Evolutionary conservation across 2,888 invertebrate species (phyloP), one percentile per base, ranked within the genome.

Genomic region (Thyatira batis): DNA sequence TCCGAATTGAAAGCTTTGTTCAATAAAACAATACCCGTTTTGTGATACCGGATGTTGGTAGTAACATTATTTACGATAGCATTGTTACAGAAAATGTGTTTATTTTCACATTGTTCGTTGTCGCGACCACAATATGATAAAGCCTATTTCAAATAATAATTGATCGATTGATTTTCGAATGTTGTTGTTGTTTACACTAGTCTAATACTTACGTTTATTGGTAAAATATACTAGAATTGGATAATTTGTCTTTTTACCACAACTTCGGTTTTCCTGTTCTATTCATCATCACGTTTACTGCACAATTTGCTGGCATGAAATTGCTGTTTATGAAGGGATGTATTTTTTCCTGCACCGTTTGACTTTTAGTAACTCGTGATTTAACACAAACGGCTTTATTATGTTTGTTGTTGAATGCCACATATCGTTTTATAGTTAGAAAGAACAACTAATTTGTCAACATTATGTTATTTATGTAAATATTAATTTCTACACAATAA

Each of bases 1-100:
- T 54, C 50, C 46, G 46, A 45, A 50, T 54, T 55, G 45, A 55
- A 52, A 50, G 55, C 55, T 49, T 52, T 45, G 55, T 48, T 20
- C 17, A 20, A 48, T 48, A 10, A 17, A 48, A 48, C 48, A 48
- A 48, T 48, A 11, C 13, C 13, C 13, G 11, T 27, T 39, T 17
- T 27, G 10, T 48, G 13, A 20, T 17, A 20, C 28, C 3, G 39
- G 39, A 17, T 39, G 39, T 17, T 39, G 39, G 5, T 39, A 27
- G 25, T 23, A 23, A 46, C 45, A 46, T 46, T 46, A 46, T 46
- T 46, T 25, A 46, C 25, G 25, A 25, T 39, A 39, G 17, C 39
- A 39, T 25, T 46, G 25, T 46, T 46, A 13, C 23, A 25, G 23
- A 13, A 23, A 25, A 46, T 23, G 9, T 46, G 25, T 8, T 13